These are phyloP conservation scores for zebrafish (Danio rerio) DNA, from an alignment of 2,113 vertebrate genomes.

Conservation along the genomic window DNA sequence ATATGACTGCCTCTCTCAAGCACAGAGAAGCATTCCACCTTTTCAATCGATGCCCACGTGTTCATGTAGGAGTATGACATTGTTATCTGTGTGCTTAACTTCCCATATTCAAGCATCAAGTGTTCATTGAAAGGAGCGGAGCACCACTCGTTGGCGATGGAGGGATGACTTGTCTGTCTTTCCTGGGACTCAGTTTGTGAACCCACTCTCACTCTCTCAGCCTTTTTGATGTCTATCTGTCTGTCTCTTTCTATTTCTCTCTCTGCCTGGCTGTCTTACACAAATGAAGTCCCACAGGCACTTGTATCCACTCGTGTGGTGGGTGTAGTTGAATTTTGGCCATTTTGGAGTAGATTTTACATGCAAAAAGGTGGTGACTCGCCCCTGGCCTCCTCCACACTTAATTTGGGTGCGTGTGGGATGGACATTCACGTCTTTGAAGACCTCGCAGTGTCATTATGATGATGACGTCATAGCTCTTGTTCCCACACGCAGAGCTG, in stretches of 20 bases:
- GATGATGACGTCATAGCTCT: constrained; percentile 1
- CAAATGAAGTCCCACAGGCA: constrained; percentile 28
- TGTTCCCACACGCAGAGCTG: constrained; percentile 6
- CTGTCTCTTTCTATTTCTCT: not conserved
- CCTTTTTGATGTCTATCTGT: constrained; percentile 20
- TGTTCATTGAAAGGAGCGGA: constrained; percentile 62
- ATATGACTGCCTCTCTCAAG: not conserved
- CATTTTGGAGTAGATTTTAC: constrained; percentile 32
- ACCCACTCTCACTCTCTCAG: constrained; percentile 10
- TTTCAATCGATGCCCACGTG: constrained; percentile 33
- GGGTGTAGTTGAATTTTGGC: constrained; percentile 43
- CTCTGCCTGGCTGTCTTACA: constrained; percentile 24
- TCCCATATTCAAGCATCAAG: constrained; percentile 63
- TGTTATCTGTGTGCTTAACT: constrained; percentile 58
- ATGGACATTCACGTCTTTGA: constrained; percentile 9
- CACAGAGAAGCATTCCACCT: not conserved
- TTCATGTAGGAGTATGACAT: constrained; percentile 61
- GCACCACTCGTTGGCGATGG: constrained; percentile 59
- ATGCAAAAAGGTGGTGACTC: constrained; percentile 35
- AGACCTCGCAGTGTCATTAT: not conserved
- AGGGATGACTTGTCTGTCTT: constrained; percentile 54
- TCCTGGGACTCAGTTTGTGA: not conserved
- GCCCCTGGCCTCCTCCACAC: constrained; percentile 7
- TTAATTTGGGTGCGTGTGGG: not conserved
- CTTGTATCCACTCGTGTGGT: constrained; percentile 26